These are phyloP conservation scores for Tipula confusa DNA, from an alignment of 2,888 invertebrate species.

Conservation along the genomic window DNA sequence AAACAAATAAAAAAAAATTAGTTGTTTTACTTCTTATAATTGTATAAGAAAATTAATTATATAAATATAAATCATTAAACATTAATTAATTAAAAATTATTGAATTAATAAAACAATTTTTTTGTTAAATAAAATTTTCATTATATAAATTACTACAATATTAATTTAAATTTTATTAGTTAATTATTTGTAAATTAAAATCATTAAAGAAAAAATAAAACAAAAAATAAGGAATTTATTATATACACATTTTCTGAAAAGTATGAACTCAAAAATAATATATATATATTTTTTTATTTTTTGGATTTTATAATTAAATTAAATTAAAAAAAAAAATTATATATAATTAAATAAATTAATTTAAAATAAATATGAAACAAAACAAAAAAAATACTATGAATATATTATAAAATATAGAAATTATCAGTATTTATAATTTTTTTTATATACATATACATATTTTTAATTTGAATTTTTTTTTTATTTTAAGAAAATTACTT, in stretches of 20 bases:
- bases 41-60: conserved; percentile 12
- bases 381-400: background rate
- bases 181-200: conserved; percentile 21
- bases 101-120: conserved; percentile 8
- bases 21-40: background rate
- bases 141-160: background rate
- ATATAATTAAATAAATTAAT: conserved; percentile 12
- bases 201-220: background rate
- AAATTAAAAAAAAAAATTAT: background rate
- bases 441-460: background rate
- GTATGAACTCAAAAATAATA: background rate
- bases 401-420: background rate
- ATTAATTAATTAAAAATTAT: background rate
- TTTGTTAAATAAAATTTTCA: background rate
- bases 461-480: background rate
- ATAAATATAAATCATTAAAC: background rate
- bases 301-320: conserved; percentile 25
- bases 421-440: conserved; percentile 25
- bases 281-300: conserved; percentile 16
- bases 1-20: background rate
- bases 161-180: conserved; percentile 4
- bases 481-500: background rate
- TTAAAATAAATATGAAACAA: background rate
- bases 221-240: conserved; percentile 21
- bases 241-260: background rate